Conservation (phyloP, 2,113 vertebrate species). For the cattle (Bos taurus) region ARS-UCD2.0 NC_037338.1:101812501-101813000, state of each 20-base stretch:
- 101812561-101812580: background rate
- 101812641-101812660: conserved; percentile 54
- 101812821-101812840: background rate
- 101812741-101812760: background rate
- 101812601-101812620: conserved; percentile 46
- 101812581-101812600: conserved; percentile 39
- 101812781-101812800: background rate
- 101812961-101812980: background rate
- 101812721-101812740: background rate
- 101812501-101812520: background rate
- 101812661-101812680: conserved; percentile 53
- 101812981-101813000: background rate
- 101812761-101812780: background rate
- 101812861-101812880: background rate
- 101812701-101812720: conserved; percentile 1
- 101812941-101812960: background rate
- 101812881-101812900: background rate
- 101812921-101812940: background rate
- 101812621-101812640: conserved; percentile 35
- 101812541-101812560: background rate
- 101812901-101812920: background rate
- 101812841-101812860: fast-evolving
- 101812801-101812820: background rate
- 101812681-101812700: background rate
- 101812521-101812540: background rate